Evolutionary conservation across 2,113 vertebrate genomes (phyloP).

Genomic region (Lophura nycthemera): DNA sequence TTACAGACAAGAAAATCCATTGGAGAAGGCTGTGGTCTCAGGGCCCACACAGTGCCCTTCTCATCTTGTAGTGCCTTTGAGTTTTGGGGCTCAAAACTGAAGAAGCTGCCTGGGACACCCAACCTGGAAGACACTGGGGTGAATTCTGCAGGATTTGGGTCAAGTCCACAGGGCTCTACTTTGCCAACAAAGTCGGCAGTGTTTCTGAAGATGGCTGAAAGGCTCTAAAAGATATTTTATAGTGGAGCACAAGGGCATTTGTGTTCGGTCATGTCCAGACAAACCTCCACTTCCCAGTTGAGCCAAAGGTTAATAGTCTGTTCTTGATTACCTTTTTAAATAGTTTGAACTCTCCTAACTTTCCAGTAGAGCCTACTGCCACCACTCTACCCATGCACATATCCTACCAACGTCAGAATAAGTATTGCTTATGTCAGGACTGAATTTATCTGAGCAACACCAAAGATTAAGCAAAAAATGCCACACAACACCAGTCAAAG

Average conservation of each 20-base stretch:
- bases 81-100: neutral
- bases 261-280: neutral
- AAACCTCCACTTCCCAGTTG: neutral
- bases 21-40: neutral
- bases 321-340: conserved; percentile 17
- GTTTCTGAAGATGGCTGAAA: neutral
- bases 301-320: conserved; percentile 29
- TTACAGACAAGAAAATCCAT: neutral
- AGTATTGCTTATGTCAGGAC: conserved; percentile 17
- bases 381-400: neutral
- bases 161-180: neutral
- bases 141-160: neutral
- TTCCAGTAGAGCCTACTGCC: neutral
- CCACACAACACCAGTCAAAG: conserved; percentile 63
- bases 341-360: neutral
- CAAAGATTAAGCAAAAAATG: conserved; percentile 59
- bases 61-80: neutral
- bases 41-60: neutral
- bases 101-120: neutral
- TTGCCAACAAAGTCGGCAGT: neutral
- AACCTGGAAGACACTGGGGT: neutral
- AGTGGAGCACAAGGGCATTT: neutral
- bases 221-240: neutral
- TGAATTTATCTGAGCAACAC: conserved; percentile 46
- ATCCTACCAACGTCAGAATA: conserved; percentile 35